Evolutionary conservation across 1,140 invertebrate species (phyloP).

Genomic region (Ylistrum balloti): DNA sequence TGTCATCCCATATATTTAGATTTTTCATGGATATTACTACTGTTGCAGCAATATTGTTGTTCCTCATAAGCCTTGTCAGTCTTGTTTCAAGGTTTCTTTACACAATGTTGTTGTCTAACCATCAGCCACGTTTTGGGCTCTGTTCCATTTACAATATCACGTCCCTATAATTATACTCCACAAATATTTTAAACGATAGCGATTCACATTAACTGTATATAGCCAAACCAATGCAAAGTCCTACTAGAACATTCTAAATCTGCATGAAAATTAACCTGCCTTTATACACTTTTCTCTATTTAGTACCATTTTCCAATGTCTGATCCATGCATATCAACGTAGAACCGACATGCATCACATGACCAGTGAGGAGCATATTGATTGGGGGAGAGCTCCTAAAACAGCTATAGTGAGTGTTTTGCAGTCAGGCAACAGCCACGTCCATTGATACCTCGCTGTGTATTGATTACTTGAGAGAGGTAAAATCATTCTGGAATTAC

Average conservation of each 20-base stretch:
- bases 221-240: background rate
- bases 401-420: too few species aligned
- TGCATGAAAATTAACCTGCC: background rate
- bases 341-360: background rate
- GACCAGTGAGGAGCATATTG: background rate
- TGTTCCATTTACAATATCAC: background rate
- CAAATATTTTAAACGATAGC: background rate
- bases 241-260: background rate
- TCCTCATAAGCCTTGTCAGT: too few species aligned
- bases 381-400: background rate
- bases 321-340: background rate
- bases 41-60: too few species aligned
- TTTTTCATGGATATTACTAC: too few species aligned
- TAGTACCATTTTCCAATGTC: background rate
- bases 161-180: background rate
- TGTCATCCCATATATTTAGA: too few species aligned
- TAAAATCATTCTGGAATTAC: constrained; percentile 40
- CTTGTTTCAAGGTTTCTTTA: too few species aligned
- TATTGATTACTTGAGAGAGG: constrained; percentile 33
- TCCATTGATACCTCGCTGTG: background rate
- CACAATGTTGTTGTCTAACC: too few species aligned
- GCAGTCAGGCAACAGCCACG: background rate
- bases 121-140: too few species aligned
- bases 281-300: background rate
- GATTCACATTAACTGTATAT: background rate